Percentiles rank a stretch among this genome's conserved stretches.
phyloP scores from a whole-genome alignment of 1,140 invertebrate species.

The Phthorimaea operculella region DNA sequence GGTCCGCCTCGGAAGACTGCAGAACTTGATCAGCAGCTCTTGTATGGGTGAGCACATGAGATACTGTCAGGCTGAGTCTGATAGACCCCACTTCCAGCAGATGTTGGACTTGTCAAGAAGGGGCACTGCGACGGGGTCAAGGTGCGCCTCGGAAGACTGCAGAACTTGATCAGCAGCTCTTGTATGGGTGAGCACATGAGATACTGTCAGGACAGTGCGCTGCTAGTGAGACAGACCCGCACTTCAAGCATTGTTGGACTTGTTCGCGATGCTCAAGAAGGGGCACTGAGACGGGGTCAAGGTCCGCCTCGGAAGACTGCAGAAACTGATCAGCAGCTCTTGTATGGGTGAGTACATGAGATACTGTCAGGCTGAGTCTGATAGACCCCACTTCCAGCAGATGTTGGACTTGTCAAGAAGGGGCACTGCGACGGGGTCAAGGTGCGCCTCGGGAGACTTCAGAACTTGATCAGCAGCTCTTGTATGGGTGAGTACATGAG shows the following conservation, averaged over 20 bases:
- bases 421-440: no score
- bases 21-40: constrained; percentile 95
- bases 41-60: constrained; percentile 79
- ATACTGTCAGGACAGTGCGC: no score
- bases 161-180: constrained; percentile 93
- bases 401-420: no score
- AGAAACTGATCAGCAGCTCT: constrained; percentile 95
- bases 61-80: neutral
- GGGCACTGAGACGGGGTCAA: constrained; percentile 95
- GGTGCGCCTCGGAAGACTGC: constrained; percentile 92
- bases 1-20: constrained; percentile 92
- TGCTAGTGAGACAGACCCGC: constrained; percentile 96
- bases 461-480: constrained; percentile 93
- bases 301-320: constrained; percentile 92
- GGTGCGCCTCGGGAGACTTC: constrained; percentile 92
- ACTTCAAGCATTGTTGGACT: constrained; percentile 97
- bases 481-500: constrained; percentile 78
- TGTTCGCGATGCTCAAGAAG: constrained; percentile 97
- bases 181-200: constrained; percentile 78
- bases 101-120: no score
- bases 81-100: no score
- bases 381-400: no score
- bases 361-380: neutral
- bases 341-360: constrained; percentile 79
- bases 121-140: no score